A percentile compares a stretch with the other conserved stretches of the same genome.
Conservation (phyloP, 2,888 invertebrate species). For the Conistra vaccinii region DNA sequence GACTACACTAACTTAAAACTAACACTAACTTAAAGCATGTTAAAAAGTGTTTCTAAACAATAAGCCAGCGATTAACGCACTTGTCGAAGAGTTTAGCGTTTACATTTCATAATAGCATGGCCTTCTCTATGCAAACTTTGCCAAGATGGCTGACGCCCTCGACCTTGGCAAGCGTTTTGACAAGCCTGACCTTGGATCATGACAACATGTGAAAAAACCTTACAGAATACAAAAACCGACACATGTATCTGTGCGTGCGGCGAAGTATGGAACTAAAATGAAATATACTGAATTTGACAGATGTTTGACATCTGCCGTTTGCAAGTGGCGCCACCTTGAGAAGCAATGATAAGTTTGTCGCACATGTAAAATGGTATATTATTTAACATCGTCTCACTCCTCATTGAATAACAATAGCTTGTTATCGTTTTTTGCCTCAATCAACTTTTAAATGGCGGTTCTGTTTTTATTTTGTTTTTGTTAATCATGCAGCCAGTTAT, state of each 20-base stretch:
- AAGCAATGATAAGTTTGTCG: neutral
- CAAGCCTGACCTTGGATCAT: conserved; percentile 64
- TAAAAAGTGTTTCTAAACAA: conserved; percentile 12
- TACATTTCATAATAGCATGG: conserved; percentile 36
- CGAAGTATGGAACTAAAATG: conserved; percentile 21
- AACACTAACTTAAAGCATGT: neutral
- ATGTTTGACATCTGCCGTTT: neutral
- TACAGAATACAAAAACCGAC: conserved; percentile 8
- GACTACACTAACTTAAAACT: neutral
- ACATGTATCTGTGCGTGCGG: conserved; percentile 12
- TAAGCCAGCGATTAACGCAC: conserved; percentile 14
- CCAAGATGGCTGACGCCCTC: conserved; percentile 65
- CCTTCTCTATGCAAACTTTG: conserved; percentile 59
- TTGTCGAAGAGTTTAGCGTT: conserved; percentile 23
- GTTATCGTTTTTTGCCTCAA: conserved; percentile 13
- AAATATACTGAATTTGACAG: conserved; percentile 7
- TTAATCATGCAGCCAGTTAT: neutral
- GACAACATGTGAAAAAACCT: conserved; percentile 43
- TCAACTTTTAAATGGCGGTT: conserved; percentile 37
- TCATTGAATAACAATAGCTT: conserved; percentile 18
- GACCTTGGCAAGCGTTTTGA: conserved; percentile 71
- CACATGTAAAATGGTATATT: conserved; percentile 6
- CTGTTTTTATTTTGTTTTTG: conserved; percentile 11
- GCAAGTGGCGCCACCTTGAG: conserved; percentile 1
- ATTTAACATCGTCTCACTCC: conserved; percentile 9